These are phyloP conservation scores for Prietella phreatophila DNA, from an alignment of 2,113 vertebrate genomes.

Conservation along the genomic window DNA sequence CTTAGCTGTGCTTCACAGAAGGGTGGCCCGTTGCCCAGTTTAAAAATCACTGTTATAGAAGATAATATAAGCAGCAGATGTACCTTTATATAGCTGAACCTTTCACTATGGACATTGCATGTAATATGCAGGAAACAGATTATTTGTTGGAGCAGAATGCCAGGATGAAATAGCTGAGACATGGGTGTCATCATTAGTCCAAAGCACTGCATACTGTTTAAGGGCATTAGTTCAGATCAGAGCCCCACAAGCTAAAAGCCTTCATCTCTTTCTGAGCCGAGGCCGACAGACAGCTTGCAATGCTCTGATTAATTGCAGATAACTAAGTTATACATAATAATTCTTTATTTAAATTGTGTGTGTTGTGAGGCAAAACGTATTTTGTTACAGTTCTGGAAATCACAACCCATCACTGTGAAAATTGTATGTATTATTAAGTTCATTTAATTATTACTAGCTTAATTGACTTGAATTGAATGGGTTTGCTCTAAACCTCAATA, in stretches of 20 bases:
- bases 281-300: slow-evolving; percentile 39
- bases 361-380: slow-evolving; percentile 30
- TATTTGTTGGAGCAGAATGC: slow-evolving; percentile 17
- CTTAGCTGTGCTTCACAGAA: not conserved
- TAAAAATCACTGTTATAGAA: not conserved
- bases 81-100: slow-evolving; percentile 1
- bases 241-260: slow-evolving; percentile 51
- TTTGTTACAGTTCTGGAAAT: not conserved
- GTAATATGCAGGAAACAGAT: slow-evolving; percentile 35
- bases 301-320: slow-evolving; percentile 53
- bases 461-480: not conserved
- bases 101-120: slow-evolving; percentile 2
- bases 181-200: slow-evolving; percentile 49
- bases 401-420: not conserved
- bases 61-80: slow-evolving; percentile 3
- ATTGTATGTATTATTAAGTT: not conserved
- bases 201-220: slow-evolving; percentile 40
- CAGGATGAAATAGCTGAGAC: slow-evolving; percentile 12
- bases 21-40: not conserved
- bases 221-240: slow-evolving; percentile 54
- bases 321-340: slow-evolving; percentile 66
- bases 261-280: slow-evolving; percentile 42
- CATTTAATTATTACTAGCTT: not conserved
- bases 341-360: slow-evolving; percentile 25
- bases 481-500: not conserved